Evolutionary conservation across 2,797 vertebrate genomes (phyloP), one percentile per base, ranked within the genome.

Genomic region (Eurystomus glaucurus): DNA sequence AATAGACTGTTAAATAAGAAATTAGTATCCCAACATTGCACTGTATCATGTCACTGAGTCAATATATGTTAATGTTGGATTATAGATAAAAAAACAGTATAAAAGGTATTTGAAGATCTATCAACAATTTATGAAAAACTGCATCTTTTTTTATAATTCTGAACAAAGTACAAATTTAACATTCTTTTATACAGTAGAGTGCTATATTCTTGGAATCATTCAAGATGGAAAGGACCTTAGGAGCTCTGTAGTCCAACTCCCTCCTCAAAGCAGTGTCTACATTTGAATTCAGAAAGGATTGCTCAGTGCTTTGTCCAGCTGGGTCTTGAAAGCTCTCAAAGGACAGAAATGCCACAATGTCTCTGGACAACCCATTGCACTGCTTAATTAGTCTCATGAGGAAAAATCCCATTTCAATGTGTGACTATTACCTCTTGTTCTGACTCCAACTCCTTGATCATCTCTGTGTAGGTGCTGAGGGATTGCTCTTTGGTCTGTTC

Each of bases 311-410:
- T 83, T 70, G 11, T 74, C 18, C 25, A 22, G 3, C 0, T 72
- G 26, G 1, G 20, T 64, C 12, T 20, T 21, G 3, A 68, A 78
- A 89, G 62, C 33, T 46, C n/a, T 33, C 17, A 37, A 72, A 55
- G 14, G 8, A 45, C 23, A 86, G 22, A 72, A 72, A 48, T 25
- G 7, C 4, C 29, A 64, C 25, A 29, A 7, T 51, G 8, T 80
- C 4, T 26, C 37, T 26, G 31, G 48, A 14, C 43, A 68, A 3
- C 0, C 2, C 8, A 0, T 71, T 43, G 11, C 6, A 52, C 29
- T 4, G 1, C 9, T 62, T 72, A 57, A 19, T 82, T 64, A 48
- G 48, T 35, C 15, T 41, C 41, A 39, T 5, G 26, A 8, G 11
- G 28, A 57, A 71, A 76, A 80, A 52, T 33, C 12, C 8, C 5